Base-by-base conservation (phyloP, 2,888 invertebrate species). In the Metellina segmentata region DNA sequence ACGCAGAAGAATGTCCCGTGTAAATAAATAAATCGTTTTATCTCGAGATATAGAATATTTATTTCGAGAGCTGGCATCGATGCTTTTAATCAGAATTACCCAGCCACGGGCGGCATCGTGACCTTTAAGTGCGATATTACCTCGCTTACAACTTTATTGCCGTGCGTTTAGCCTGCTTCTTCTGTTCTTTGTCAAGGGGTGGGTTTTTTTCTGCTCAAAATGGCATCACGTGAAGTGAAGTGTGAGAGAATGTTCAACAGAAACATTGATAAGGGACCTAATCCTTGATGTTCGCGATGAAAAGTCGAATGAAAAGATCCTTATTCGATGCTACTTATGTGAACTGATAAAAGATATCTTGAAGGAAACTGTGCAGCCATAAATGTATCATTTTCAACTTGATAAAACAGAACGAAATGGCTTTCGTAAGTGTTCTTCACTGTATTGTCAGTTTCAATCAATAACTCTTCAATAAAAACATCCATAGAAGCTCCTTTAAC, bases 21-120 rank as follows among this genome's bases (percentile, higher is more conserved):
- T 81, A 87, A 87, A 79, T 72, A 87, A 87, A 79, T 79, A 87
- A 87, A 87, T 72, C n/a, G 87, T 19, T 70, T 85, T 85, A 85
- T 85, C 83, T 72, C 4, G 51, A 52, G 74, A 51, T 83, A 11
- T 51, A 74, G 83, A 83, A 85, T 85, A 51, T 85, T 74, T 85
- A 85, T 72, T 85, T 85, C 83, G 48, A 52, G 52, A 16, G 72
- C 9, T 53, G 71, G 69, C 71, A 53, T 61, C 20, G 9, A 34
- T 34, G 71, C 52, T 69, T 70, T 53, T 83, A 74, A 83, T 83
- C 83, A 16, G 53, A 74, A 78, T 78, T 11, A 9, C 13, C 34
- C 74, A n/a, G 13, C 83, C 49, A 51, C 72, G 83, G 83, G 72
- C 11, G 52, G 53, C 52, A 7, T 74, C 20, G 20, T 20, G 72